These are phyloP conservation scores for Halesus radiatus DNA, from an alignment of 1,140 invertebrate genomes.

Conservation along the genomic window DNA sequence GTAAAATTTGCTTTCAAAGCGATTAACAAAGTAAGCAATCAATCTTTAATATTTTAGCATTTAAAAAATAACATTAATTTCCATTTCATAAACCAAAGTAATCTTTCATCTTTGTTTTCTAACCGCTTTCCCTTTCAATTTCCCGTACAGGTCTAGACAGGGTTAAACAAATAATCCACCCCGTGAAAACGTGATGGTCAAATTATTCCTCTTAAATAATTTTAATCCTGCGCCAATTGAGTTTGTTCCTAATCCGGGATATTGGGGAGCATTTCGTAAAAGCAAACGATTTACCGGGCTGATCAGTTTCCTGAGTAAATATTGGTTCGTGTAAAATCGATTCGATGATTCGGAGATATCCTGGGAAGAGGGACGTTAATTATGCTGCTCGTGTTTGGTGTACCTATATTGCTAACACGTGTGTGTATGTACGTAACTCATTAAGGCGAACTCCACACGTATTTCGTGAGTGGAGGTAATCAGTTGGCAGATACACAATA, in stretches of 20 bases:
- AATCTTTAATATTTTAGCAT: no score
- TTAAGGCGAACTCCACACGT: no score
- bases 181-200: conserved; percentile 25
- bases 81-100: no score
- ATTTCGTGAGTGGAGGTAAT: no score
- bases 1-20: no score
- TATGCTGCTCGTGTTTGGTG: no score
- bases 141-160: not conserved
- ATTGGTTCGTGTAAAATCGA: conserved; percentile 29
- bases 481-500: no score
- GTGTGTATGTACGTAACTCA: no score
- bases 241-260: conserved; percentile 25
- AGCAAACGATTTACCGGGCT: conserved; percentile 31
- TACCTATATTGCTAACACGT: no score
- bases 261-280: not conserved
- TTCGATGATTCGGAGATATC: conserved; percentile 8
- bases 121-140: not conserved
- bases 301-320: conserved; percentile 28
- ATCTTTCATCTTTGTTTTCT: not conserved
- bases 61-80: no score
- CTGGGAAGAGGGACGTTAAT: no score
- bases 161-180: conserved; percentile 25
- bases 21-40: no score
- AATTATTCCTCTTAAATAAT: conserved; percentile 35
- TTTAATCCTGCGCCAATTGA: conserved; percentile 33